Evolutionary conservation across 2,888 invertebrate species (phyloP).

Genomic region (Tillus elongatus): DNA sequence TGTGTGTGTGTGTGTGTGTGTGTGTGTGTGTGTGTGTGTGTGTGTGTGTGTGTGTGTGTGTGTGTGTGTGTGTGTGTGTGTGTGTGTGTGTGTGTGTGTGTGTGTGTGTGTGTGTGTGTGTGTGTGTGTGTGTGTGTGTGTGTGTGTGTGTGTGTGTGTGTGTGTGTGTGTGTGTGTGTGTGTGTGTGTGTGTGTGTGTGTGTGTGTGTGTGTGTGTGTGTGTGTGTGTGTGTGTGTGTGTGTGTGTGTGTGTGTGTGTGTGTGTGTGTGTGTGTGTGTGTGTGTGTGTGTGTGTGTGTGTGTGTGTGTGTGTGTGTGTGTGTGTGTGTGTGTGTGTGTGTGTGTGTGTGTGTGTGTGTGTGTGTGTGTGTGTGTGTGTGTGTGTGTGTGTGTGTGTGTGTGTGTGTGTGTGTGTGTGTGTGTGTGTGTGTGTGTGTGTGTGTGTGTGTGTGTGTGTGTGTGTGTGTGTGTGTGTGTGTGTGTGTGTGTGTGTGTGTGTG

Average conservation of each 20-base stretch:
- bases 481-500: too few species aligned
- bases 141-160: not conserved
- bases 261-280: not conserved
- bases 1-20: not conserved
- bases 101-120: not conserved
- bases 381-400: too few species aligned
- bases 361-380: conserved; percentile 2
- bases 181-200: not conserved
- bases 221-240: not conserved
- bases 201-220: not conserved
- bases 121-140: not conserved
- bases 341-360: conserved; percentile 2
- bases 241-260: not conserved
- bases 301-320: not conserved
- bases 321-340: conserved; percentile 2
- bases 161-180: not conserved
- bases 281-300: not conserved
- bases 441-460: too few species aligned
- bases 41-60: not conserved
- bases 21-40: not conserved
- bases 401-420: too few species aligned
- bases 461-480: too few species aligned
- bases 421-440: too few species aligned
- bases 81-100: not conserved
- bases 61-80: not conserved